A percentile compares a stretch with the other conserved stretches of the same genome.
Conservation (phyloP, 2,888 invertebrate species). For the Vanessa cardui region DNA sequence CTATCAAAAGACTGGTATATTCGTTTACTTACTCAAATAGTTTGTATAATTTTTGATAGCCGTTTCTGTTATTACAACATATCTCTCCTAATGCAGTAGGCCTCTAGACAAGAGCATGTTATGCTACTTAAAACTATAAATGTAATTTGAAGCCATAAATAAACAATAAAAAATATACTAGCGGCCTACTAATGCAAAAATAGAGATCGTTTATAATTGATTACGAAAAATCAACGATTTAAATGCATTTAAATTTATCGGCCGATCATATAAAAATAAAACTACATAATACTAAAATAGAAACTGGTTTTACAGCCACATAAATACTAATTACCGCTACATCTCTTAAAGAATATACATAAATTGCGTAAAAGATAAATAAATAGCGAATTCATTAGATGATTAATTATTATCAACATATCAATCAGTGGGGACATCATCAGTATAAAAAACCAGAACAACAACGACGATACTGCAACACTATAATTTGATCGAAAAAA, state of each 20-base stretch:
- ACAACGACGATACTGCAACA: slow-evolving; percentile 57
- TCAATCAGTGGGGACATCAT: slow-evolving; percentile 43
- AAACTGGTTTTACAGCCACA: slow-evolving; percentile 47
- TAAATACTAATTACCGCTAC: slow-evolving; percentile 45
- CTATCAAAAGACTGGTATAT: slow-evolving; percentile 30
- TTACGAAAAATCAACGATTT: slow-evolving; percentile 49
- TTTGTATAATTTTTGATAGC: slow-evolving; percentile 19
- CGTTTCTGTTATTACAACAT: slow-evolving; percentile 26
- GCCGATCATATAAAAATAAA: slow-evolving; percentile 39
- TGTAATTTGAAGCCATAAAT: slow-evolving; percentile 37
- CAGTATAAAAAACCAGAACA: slow-evolving; percentile 53
- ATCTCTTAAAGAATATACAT: slow-evolving; percentile 40
- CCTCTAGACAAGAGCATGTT: slow-evolving; percentile 31
- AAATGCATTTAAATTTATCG: slow-evolving; percentile 59
- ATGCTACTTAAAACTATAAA: slow-evolving; percentile 35
- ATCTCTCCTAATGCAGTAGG: slow-evolving; percentile 32
- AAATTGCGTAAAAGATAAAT: slow-evolving; percentile 38
- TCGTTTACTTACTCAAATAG: slow-evolving; percentile 31
- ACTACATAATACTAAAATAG: slow-evolving; percentile 47
- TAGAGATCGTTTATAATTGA: slow-evolving; percentile 37
- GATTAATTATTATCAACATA: slow-evolving; percentile 38
- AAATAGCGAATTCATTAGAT: slow-evolving; percentile 44
- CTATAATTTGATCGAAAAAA: slow-evolving; percentile 53
- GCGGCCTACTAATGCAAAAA: slow-evolving; percentile 36
- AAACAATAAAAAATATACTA: slow-evolving; percentile 33